Conservation (phyloP, 1,140 invertebrate species). For the Coptotermes formosanus region DNA sequence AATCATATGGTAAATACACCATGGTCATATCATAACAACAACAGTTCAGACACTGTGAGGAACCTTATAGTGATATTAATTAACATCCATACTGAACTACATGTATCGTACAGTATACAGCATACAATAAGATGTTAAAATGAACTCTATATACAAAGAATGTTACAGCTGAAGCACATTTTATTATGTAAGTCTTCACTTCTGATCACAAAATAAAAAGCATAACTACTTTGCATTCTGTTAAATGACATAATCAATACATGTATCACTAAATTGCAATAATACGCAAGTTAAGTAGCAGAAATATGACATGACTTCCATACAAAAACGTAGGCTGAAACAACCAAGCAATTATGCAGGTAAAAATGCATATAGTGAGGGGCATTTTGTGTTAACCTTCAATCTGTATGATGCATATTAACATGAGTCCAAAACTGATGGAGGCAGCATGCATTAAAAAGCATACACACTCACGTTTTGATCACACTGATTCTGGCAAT, state of each 20-base stretch:
- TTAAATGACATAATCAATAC: not conserved
- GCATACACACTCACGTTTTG: too few relatives aligned
- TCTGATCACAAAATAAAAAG: conserved; percentile 9
- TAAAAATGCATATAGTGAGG: not conserved
- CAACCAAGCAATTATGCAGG: conserved; percentile 4
- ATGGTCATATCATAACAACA: too few relatives aligned
- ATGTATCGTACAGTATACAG: not conserved
- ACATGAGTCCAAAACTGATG: too few relatives aligned
- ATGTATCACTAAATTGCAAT: not conserved
- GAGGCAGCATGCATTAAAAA: too few relatives aligned
- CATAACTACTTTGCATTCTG: conserved; percentile 5
- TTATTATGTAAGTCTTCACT: not conserved
- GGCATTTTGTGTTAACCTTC: not conserved
- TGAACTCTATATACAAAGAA: not conserved
- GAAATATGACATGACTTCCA: not conserved
- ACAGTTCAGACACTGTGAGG: too few relatives aligned
- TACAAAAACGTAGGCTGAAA: not conserved
- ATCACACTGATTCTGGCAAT: too few relatives aligned
- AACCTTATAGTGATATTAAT: not conserved
- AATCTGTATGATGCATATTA: too few relatives aligned
- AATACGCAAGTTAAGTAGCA: not conserved
- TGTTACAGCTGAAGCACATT: not conserved
- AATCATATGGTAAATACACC: too few relatives aligned
- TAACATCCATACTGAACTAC: conserved; percentile 11
- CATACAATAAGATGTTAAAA: not conserved